Evolutionary conservation across 2,113 vertebrate genomes (phyloP), one percentile per base, ranked within the genome.

Genomic region (Gadus macrocephalus): DNA sequence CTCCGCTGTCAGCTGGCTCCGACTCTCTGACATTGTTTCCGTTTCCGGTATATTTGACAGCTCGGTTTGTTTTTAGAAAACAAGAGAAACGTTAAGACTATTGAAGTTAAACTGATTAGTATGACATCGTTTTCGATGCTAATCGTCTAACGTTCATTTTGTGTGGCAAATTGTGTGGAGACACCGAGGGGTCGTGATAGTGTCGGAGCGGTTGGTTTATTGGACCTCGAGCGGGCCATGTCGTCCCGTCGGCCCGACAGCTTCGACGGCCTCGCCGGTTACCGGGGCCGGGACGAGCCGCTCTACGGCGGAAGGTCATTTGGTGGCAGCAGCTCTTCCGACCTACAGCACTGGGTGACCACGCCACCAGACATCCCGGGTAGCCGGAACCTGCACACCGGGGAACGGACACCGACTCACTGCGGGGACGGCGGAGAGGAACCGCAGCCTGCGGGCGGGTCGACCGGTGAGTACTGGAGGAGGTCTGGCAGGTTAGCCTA

Each of bases 291-390:
- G 9, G 94, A 94, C 9, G 93, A 95, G 15, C 85, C 85, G 19
- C 85, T 92, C 17, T 88, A 85, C 12, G 89, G 86, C 72, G 87
- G 86, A 61, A 89, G 93, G 80, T 89, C 93, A 74, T 93, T 92
- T 61, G 87, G 90, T 81, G 79, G 83, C 78, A 85, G 92, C 6
- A 85, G 88, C 17, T 82, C 91, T 62, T 90, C 92, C 53, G 91
- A 93, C 66, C 86, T 91, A 71, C 84, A 85, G 56, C 91, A 94
- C 67, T 97, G 96, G 95, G 95, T 98, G 75, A 96, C 93, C 16
- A 94, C 89, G 17, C 96, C 96, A 15, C 96, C 96, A 0, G 96
- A 98, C 83, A 98, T 98, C 70, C 96, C 96, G 2, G 96, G 96
- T 14, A 98, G 96, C 91, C 94, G 96, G 72, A 98, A 98, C 84